Percentiles rank a stretch among this genome's conserved stretches.
Conservation (phyloP, 1,140 invertebrate species). For the Trissolcus basalis region DNA sequence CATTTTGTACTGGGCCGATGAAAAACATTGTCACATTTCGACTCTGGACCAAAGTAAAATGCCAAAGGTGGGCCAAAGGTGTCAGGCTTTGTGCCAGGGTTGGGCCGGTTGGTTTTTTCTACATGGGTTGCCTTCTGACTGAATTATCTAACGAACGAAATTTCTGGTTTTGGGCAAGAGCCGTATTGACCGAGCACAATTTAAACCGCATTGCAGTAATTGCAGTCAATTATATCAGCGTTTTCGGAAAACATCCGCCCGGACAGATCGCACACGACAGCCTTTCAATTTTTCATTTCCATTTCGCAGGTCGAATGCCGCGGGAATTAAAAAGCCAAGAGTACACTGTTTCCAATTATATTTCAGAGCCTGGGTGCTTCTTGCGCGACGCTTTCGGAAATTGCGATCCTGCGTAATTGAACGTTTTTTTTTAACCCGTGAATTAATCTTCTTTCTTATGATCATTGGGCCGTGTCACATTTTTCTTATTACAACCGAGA, state of each 20-base stretch:
- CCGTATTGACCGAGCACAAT: slow-evolving; percentile 56
- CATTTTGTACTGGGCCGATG: no score
- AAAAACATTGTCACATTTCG: no score
- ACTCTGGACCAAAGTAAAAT: no score
- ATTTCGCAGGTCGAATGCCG: slow-evolving; percentile 1
- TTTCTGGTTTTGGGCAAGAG: slow-evolving; percentile 22
- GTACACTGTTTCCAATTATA: slow-evolving; percentile 2
- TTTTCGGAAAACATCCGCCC: slow-evolving; percentile 26
- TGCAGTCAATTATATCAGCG: slow-evolving; percentile 34
- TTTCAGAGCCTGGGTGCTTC: neutral
- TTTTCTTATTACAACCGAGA: no score
- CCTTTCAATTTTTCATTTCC: slow-evolving; percentile 23
- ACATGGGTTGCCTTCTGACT: no score
- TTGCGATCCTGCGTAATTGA: slow-evolving; percentile 11
- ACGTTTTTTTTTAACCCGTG: neutral
- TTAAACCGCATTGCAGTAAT: slow-evolving; percentile 56
- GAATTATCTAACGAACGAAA: no score
- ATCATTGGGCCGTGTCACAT: neutral
- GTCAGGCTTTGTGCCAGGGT: no score
- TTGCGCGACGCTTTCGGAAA: slow-evolving; percentile 6
- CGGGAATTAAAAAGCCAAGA: slow-evolving; percentile 3
- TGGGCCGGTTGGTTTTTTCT: no score
- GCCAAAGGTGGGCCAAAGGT: no score
- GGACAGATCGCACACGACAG: neutral
- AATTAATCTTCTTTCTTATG: slow-evolving; percentile 7